Percentiles rank a stretch among this genome's conserved stretches.
These are phyloP conservation scores for Eupleurogrammus muticus DNA, from an alignment of 2,797 vertebrate species.

Conservation along the genomic window DNA sequence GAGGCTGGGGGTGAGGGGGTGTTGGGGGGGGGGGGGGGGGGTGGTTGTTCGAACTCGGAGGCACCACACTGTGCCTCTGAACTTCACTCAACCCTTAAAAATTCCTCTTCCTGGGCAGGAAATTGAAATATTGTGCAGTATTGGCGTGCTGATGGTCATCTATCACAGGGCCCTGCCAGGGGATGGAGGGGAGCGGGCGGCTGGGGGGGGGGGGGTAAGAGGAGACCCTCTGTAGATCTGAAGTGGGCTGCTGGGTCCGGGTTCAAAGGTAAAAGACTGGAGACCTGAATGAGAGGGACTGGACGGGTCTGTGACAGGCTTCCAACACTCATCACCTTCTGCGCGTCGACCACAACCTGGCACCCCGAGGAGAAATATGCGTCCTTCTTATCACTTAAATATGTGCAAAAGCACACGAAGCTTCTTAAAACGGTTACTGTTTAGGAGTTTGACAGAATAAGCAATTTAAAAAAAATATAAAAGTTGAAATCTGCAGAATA, in stretches of 20 bases:
- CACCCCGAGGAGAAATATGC: conserved; percentile 15
- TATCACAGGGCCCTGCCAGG: conserved; percentile 87
- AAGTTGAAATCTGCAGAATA: conserved; percentile 10
- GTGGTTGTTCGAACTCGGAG: conserved; percentile 82
- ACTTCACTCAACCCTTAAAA: conserved; percentile 92
- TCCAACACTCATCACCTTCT: conserved; percentile 49
- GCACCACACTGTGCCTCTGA: conserved; percentile 94
- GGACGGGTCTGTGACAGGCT: conserved; percentile 56
- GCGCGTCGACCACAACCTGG: neutral
- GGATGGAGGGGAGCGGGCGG: too few species aligned
- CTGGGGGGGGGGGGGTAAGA: too few species aligned
- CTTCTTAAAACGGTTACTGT: conserved; percentile 1
- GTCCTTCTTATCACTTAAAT: conserved; percentile 11
- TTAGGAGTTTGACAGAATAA: neutral
- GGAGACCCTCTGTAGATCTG: conserved; percentile 75
- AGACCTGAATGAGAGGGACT: conserved; percentile 53
- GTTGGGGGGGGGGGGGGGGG: conserved; percentile 41
- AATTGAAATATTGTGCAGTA: conserved; percentile 96
- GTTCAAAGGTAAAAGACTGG: conserved; percentile 80
- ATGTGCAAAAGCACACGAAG: conserved; percentile 12
- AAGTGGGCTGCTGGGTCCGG: conserved; percentile 70
- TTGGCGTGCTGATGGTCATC: conserved; percentile 90
- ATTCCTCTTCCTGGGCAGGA: conserved; percentile 91
- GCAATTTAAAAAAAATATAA: neutral
- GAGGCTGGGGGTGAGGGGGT: conserved; percentile 71